Percentiles rank a stretch among this genome's conserved stretches.
Conservation (phyloP, 2,113 vertebrate genomes). For the Seriola aureovittata region DNA sequence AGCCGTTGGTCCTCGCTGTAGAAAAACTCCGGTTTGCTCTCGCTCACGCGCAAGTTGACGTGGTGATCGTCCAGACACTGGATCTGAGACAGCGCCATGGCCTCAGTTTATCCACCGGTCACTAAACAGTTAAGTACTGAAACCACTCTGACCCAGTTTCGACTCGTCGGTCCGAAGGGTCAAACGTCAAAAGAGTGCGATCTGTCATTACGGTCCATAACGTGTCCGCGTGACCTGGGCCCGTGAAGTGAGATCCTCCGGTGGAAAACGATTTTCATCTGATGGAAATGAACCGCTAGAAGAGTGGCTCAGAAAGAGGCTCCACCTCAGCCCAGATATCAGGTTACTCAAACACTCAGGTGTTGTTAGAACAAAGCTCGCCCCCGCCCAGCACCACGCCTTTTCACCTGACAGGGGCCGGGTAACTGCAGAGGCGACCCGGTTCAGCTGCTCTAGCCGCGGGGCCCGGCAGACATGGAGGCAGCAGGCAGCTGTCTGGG, state of each 20-base stretch:
- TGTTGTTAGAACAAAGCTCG: constrained; percentile 43
- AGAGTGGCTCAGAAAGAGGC: not conserved
- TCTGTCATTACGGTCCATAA: constrained; percentile 49
- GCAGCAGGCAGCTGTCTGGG: constrained; percentile 20
- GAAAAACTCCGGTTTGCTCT: constrained; percentile 96
- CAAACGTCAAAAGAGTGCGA: constrained; percentile 18
- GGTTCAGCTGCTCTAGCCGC: constrained; percentile 31
- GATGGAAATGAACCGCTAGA: not conserved
- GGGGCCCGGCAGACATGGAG: constrained; percentile 19
- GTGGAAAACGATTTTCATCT: not conserved
- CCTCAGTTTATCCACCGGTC: not conserved
- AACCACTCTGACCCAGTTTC: constrained; percentile 44
- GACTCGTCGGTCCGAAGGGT: constrained; percentile 15
- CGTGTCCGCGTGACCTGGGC: constrained; percentile 14
- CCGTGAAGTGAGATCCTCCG: constrained; percentile 3
- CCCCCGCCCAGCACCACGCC: constrained; percentile 67
- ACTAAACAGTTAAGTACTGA: not conserved
- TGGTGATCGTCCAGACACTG: constrained; percentile 96
- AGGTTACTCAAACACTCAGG: constrained; percentile 48
- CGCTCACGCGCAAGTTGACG: constrained; percentile 94
- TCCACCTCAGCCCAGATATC: constrained; percentile 17
- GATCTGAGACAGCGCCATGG: constrained; percentile 95
- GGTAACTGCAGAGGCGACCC: not conserved
- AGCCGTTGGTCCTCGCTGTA: constrained; percentile 96
- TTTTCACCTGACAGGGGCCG: constrained; percentile 65